A percentile compares a stretch with the other conserved stretches of the same genome.
phyloP scores from a whole-genome alignment of 2,888 invertebrate species.

The Polietes domitor region DNA sequence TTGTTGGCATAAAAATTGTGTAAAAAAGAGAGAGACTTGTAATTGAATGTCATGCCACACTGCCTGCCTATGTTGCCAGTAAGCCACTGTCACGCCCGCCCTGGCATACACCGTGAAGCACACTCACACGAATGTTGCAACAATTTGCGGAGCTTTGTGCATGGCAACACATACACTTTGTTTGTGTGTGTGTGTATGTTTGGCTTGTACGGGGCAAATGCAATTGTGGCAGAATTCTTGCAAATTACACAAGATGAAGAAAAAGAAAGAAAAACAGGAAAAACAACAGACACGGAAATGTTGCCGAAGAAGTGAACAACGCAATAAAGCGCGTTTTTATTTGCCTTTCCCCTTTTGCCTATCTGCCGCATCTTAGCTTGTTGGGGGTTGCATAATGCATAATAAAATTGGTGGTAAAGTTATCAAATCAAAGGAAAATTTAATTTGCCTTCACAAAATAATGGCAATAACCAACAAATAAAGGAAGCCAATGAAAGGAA shows the following conservation, averaged over 20 bases:
- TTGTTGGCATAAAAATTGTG: constrained; percentile 58
- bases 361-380: neutral
- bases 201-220: constrained; percentile 38
- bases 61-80: constrained; percentile 51
- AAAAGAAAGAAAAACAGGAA: neutral
- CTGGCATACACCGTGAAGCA: neutral
- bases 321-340: constrained; percentile 56
- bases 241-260: neutral
- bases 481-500: neutral
- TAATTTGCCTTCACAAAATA: constrained; percentile 48
- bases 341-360: constrained; percentile 37
- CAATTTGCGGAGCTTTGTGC: constrained; percentile 7
- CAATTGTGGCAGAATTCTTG: constrained; percentile 20
- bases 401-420: constrained; percentile 56
- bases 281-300: neutral
- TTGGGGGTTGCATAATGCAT: constrained; percentile 41
- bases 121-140: neutral
- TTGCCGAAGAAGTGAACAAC: constrained; percentile 50
- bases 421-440: constrained; percentile 61
- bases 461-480: constrained; percentile 10
- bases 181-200: constrained; percentile 10
- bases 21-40: constrained; percentile 45
- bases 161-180: neutral
- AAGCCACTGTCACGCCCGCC: neutral
- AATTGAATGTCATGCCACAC: constrained; percentile 66